phyloP scores from a whole-genome alignment of 2,797 vertebrate species.

The Halcyon badia region DNA sequence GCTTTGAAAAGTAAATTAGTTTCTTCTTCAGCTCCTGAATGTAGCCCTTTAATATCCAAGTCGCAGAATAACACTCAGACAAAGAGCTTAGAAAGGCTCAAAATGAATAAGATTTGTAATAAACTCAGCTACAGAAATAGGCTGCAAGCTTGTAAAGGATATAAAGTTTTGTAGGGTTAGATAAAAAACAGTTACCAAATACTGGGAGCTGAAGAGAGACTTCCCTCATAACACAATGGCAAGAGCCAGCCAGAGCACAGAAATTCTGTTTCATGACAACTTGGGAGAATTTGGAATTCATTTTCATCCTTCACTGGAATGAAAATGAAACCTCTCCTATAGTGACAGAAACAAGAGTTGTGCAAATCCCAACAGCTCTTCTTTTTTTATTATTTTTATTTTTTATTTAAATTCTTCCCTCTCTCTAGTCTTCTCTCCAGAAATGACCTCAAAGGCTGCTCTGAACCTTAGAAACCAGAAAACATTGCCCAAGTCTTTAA shows the following conservation, averaged over 20 bases:
- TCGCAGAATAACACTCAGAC: not conserved
- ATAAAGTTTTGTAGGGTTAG: not conserved
- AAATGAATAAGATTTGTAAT: not conserved
- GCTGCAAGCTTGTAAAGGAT: not conserved
- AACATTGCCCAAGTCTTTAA: not conserved
- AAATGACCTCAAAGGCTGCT: not conserved
- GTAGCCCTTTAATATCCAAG: not conserved
- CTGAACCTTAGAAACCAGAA: not conserved
- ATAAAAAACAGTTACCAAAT: not conserved
- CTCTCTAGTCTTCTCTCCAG: not conserved
- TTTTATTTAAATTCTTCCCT: not conserved
- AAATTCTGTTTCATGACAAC: not conserved
- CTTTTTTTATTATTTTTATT: not conserved
- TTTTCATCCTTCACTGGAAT: not conserved
- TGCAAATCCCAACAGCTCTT: not conserved
- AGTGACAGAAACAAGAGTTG: not conserved
- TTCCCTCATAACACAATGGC: not conserved
- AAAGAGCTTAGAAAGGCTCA: not conserved
- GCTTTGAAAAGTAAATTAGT: not conserved
- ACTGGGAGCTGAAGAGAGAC: not conserved
- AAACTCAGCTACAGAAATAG: not conserved
- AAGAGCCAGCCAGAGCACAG: not conserved
- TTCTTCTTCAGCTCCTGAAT: not conserved
- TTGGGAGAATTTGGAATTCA: not conserved
- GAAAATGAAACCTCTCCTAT: not conserved